Evolutionary conservation across 2,797 vertebrate species (phyloP).

Genomic region (Lithobates sylvaticus): DNA sequence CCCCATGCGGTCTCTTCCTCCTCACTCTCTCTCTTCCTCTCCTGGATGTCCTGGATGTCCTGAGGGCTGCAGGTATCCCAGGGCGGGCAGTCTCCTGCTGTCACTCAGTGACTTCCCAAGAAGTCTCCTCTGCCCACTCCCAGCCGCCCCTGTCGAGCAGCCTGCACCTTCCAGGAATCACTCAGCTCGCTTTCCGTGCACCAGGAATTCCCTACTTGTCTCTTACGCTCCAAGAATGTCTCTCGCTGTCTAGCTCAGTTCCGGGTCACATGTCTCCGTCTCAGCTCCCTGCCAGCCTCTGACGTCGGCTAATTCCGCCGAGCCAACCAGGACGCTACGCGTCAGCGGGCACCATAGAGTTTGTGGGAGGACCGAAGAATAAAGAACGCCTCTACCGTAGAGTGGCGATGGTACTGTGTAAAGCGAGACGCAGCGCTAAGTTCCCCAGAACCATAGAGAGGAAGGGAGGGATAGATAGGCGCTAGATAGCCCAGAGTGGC

Average conservation of each 20-base stretch:
- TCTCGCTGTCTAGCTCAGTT: conserved; percentile 52
- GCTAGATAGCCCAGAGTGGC: too few species aligned
- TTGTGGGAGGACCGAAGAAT: background rate
- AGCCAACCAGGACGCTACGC: conserved; percentile 46
- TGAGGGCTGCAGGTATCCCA: background rate
- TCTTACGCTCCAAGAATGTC: conserved; percentile 25
- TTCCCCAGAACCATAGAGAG: background rate
- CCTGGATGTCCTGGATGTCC: background rate
- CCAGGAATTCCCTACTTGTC: conserved; percentile 8
- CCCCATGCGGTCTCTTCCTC: background rate
- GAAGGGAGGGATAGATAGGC: background rate
- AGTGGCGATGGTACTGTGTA: background rate
- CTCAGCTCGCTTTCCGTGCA: background rate
- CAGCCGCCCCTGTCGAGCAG: background rate
- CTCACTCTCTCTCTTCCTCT: background rate
- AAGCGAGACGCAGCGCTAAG: background rate
- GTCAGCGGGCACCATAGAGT: conserved; percentile 53
- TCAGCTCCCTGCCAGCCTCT: conserved; percentile 26
- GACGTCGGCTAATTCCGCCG: background rate
- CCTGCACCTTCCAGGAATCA: background rate
- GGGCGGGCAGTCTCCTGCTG: background rate
- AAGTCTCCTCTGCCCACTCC: background rate
- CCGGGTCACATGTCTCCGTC: conserved; percentile 59
- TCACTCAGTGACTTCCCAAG: background rate
- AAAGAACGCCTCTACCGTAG: background rate